Evolutionary conservation across 2,888 invertebrate species (phyloP), one percentile per base, ranked within the genome.

Genomic region (Hoplodrina ambigua): DNA sequence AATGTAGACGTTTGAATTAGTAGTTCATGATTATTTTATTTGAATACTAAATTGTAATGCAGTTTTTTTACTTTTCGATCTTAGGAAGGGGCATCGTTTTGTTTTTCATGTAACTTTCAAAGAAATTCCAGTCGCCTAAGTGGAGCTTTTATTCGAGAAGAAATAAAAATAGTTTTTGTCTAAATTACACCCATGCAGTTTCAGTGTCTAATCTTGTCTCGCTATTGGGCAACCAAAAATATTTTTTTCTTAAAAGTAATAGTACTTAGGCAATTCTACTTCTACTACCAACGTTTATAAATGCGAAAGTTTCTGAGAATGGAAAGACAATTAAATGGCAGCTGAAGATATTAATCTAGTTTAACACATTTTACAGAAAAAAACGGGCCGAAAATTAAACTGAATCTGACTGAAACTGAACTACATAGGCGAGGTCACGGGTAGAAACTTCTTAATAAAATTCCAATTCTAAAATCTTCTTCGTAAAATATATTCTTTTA

Each of bases 401-500:
- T 25, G 25, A 25, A 25, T 2, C 25, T 25, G 25, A 25, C 25
- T 25, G 25, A 25, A 25, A 25, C 25, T 25, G 25, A 25, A 25
- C 13, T 13, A 41, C 11, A 11, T 1, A 2, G 41, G 11, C 41
- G 8, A 41, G 2, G 41, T 4, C 41, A 13, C 41, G 41, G 13
- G 41, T 3, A 41, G 3, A 41, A 41, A 41, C 41, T 15, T 1
- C 11, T 53, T 20, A 8, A 54, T 11, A 7, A 69, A 76, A 69
- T 68, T 1, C 4, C 33, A 69, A 41, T 20, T 2, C n/a, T 37
- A 8, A 54, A 61, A 56, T 54, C 7, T 52, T 33, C 52, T 41
- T 57, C 10, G 15, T 54, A 10, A 63, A 64, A 41, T 63, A 41
- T 25, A 20, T 54, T 77, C 19, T 63, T 71, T 81, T 30, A 8